Percentiles rank a stretch among this genome's conserved stretches.
Evolutionary conservation across 2,113 vertebrate species (phyloP).

Genomic region (Centropus unirufus): DNA sequence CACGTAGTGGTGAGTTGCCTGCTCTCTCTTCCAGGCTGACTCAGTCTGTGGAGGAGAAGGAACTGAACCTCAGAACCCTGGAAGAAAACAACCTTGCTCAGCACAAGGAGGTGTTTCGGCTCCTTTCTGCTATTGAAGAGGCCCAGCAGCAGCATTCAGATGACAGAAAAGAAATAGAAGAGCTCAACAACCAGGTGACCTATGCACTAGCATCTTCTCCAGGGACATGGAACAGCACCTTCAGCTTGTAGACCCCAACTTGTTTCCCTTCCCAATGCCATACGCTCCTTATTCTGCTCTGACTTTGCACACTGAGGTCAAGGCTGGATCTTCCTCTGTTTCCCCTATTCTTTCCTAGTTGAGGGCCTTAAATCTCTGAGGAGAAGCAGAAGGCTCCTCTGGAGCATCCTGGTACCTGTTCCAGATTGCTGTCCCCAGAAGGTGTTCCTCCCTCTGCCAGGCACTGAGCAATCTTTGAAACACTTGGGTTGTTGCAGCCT

Average conservation of each 20-base stretch:
- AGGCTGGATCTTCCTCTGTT: not conserved
- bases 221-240: not conserved
- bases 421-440: not conserved
- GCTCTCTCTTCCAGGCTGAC: slow-evolving; percentile 59
- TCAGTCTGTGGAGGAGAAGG: slow-evolving; percentile 70
- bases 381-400: not conserved
- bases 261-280: not conserved
- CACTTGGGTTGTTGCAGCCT: not conserved
- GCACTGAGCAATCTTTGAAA: not conserved
- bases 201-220: not conserved
- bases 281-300: not conserved
- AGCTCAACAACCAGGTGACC: slow-evolving; percentile 68
- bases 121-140: slow-evolving; percentile 53
- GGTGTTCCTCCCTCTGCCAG: not conserved
- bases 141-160: slow-evolving; percentile 49
- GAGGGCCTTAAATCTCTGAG: not conserved
- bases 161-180: slow-evolving; percentile 23
- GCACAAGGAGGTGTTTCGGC: slow-evolving; percentile 33
- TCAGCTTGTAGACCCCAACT: not conserved
- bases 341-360: not conserved
- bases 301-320: not conserved
- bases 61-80: slow-evolving; percentile 60
- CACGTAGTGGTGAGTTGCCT: not conserved
- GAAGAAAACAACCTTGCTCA: slow-evolving; percentile 65
- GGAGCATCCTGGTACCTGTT: not conserved